A percentile compares a stretch with the other conserved stretches of the same genome.
These are phyloP conservation scores for Agrotis clavis DNA, from an alignment of 2,888 invertebrate genomes.

Conservation along the genomic window DNA sequence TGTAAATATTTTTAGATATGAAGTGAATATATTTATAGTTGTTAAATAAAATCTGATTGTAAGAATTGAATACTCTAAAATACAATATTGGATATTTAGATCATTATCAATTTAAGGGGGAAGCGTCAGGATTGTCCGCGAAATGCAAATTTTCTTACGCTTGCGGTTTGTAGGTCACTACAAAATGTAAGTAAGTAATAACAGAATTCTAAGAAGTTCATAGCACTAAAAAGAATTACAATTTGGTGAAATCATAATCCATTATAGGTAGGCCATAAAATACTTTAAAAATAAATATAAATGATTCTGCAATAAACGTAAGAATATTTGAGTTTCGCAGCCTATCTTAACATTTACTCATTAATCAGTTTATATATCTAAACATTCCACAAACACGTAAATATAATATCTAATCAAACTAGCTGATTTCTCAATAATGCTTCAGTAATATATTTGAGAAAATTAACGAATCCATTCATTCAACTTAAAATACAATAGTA, in stretches of 20 bases:
- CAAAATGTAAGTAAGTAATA: not conserved
- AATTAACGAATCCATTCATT: conserved; percentile 1
- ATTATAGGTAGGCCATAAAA: not conserved
- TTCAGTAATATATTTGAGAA: conserved; percentile 9
- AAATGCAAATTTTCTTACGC: not conserved
- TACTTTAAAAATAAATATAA: not conserved
- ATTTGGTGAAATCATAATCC: not conserved
- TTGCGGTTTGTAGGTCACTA: no score
- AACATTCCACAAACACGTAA: conserved; percentile 64
- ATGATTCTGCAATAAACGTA: not conserved
- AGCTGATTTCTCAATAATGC: conserved; percentile 15
- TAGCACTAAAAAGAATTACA: no score
- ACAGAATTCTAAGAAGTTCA: not conserved
- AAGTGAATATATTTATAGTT: conserved; percentile 69
- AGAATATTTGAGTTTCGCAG: not conserved
- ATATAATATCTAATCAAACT: conserved; percentile 20
- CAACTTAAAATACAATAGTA: not conserved
- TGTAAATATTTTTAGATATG: conserved; percentile 75
- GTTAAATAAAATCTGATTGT: conserved; percentile 70
- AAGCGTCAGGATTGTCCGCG: not conserved
- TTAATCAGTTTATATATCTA: conserved; percentile 55
- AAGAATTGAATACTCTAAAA: conserved; percentile 56
- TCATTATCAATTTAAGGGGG: conserved; percentile 35
- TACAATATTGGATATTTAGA: conserved; percentile 63
- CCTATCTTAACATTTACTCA: conserved; percentile 2